phyloP scores from a whole-genome alignment of 2,113 vertebrate genomes.

The Laterallus jamaicensis region DNA sequence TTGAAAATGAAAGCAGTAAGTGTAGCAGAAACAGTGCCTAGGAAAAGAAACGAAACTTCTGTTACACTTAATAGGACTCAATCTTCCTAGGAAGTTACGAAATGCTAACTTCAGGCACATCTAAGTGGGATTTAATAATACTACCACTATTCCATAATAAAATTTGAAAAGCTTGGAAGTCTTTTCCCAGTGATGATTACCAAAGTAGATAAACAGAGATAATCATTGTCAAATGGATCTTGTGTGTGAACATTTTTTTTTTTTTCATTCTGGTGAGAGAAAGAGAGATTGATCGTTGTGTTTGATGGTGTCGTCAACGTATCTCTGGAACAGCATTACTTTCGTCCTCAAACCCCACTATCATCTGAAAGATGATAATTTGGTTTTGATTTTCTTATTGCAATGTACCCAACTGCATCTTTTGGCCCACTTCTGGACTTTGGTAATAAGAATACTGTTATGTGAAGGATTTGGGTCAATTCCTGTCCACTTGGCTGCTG shows the following conservation, averaged over 20 bases:
- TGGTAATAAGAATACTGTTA: background rate
- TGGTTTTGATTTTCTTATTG: background rate
- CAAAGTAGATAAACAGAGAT: background rate
- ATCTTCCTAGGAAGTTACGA: background rate
- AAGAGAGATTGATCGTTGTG: background rate
- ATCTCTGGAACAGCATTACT: background rate
- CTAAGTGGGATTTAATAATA: background rate
- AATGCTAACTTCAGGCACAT: background rate
- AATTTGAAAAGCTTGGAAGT: background rate
- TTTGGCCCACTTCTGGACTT: background rate
- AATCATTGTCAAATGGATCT: background rate
- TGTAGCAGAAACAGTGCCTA: background rate
- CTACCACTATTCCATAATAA: background rate
- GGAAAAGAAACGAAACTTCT: background rate
- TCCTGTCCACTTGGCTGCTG: background rate
- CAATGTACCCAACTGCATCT: background rate
- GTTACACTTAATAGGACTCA: background rate
- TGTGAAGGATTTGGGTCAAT: background rate
- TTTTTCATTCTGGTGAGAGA: background rate
- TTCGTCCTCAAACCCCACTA: rapidly evolving
- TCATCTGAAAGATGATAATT: background rate
- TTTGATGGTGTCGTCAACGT: background rate
- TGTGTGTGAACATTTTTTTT: background rate
- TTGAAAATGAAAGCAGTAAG: background rate
- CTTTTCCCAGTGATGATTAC: background rate